Evolutionary conservation across 2,888 invertebrate species (phyloP).

Genomic region (Darwinula stevensoni): DNA sequence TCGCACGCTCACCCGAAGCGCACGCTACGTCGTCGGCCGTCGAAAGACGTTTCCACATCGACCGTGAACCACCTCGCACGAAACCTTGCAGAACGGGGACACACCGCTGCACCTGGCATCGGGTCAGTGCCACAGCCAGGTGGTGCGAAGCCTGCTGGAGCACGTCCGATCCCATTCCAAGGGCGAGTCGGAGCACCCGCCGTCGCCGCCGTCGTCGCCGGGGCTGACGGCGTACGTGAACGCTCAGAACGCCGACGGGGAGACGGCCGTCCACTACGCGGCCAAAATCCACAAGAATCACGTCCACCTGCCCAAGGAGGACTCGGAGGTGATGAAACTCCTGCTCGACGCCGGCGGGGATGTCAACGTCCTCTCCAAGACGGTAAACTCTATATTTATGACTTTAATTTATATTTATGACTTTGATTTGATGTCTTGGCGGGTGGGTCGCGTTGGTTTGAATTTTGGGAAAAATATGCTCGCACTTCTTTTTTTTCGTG

Average conservation of each 20-base stretch:
- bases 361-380: slow-evolving; percentile 46
- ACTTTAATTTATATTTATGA: slow-evolving; percentile 8
- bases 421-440: no score
- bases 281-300: slow-evolving; percentile 19
- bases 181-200: slow-evolving; percentile 13
- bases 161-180: slow-evolving; percentile 45
- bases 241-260: slow-evolving; percentile 62
- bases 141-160: slow-evolving; percentile 54
- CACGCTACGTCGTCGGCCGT: no score
- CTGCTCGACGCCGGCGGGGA: slow-evolving; percentile 76
- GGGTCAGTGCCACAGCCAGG: slow-evolving; percentile 35
- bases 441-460: no score
- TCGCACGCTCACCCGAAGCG: no score
- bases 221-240: slow-evolving; percentile 61
- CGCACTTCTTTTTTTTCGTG: no score
- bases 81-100: slow-evolving; percentile 43
- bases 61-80: no score
- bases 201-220: slow-evolving; percentile 20
- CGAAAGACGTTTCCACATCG: no score
- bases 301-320: slow-evolving; percentile 11
- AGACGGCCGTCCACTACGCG: slow-evolving; percentile 76
- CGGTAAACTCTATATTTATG: no score
- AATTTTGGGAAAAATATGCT: no score
- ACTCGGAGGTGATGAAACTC: slow-evolving; percentile 51
- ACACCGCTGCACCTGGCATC: slow-evolving; percentile 86